A percentile compares a stretch with the other conserved stretches of the same genome.
These are phyloP conservation scores for Elephas maximus DNA, from an alignment of 2,113 vertebrate species.

Conservation along the genomic window DNA sequence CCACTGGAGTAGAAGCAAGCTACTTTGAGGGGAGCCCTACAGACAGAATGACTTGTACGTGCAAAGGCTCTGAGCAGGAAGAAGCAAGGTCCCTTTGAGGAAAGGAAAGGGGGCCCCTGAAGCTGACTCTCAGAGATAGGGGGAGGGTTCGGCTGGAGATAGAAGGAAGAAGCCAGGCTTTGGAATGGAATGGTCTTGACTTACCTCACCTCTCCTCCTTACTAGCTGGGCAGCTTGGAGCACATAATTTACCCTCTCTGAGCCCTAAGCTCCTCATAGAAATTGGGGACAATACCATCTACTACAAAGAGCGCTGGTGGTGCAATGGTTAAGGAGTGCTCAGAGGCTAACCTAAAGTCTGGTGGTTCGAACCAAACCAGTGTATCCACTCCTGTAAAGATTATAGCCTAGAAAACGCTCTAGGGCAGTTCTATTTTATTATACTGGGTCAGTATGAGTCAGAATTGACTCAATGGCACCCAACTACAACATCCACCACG, in stretches of 20 bases:
- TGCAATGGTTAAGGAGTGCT: background rate
- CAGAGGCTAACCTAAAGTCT: background rate
- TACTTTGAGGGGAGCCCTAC: background rate
- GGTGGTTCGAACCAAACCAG: background rate
- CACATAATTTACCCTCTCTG: background rate
- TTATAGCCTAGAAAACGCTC: background rate
- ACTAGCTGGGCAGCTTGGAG: background rate
- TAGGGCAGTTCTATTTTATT: background rate
- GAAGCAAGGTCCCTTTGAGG: background rate
- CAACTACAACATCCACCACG: no score
- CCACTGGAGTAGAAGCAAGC: background rate
- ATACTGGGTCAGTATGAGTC: background rate
- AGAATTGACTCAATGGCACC: background rate
- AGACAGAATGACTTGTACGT: background rate
- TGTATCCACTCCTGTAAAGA: background rate
- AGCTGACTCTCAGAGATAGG: background rate
- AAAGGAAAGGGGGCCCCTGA: background rate
- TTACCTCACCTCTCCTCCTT: background rate
- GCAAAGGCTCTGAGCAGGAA: background rate
- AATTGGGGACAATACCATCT: background rate
- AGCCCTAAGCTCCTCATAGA: background rate
- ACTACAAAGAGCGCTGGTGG: no score
- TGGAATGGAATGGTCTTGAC: background rate
- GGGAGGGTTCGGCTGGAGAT: background rate
- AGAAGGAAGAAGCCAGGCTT: background rate